Evolutionary conservation across 2,113 vertebrate genomes (phyloP).

Genomic region (Campylomormyrus numenius): DNA sequence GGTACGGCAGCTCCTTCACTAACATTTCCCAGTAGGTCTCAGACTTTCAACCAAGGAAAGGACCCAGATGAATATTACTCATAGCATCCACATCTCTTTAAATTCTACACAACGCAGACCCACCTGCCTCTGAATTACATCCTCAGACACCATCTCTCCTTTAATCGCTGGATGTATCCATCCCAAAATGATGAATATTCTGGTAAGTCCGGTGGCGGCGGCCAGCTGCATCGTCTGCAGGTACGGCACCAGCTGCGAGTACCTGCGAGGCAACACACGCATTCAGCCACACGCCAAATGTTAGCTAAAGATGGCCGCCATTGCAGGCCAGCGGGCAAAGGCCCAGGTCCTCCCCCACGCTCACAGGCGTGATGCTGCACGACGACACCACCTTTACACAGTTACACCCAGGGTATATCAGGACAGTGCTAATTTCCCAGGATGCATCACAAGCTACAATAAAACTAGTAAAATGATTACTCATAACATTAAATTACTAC

Average conservation of each 20-base stretch:
- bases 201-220: conserved; percentile 63
- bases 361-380: neutral
- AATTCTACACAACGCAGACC: conserved; percentile 20
- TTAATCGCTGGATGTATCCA: conserved; percentile 52
- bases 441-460: neutral
- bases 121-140: conserved; percentile 64
- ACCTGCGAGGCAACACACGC: conserved; percentile 49
- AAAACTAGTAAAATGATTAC: neutral
- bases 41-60: neutral
- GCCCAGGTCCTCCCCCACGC: neutral
- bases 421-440: neutral
- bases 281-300: neutral
- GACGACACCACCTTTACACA: neutral
- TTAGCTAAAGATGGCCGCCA: neutral
- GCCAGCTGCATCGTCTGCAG: conserved; percentile 65
- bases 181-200: conserved; percentile 64
- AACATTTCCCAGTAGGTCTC: neutral
- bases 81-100: neutral
- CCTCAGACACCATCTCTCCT: conserved; percentile 52
- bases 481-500: neutral
- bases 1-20: neutral
- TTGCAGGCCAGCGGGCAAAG: neutral
- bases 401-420: neutral
- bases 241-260: conserved; percentile 56
- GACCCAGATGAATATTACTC: neutral